Percentiles rank a stretch among this genome's conserved stretches.
Conservation (phyloP, 1,140 invertebrate genomes). For the Trypoxylus dichotomus region DNA sequence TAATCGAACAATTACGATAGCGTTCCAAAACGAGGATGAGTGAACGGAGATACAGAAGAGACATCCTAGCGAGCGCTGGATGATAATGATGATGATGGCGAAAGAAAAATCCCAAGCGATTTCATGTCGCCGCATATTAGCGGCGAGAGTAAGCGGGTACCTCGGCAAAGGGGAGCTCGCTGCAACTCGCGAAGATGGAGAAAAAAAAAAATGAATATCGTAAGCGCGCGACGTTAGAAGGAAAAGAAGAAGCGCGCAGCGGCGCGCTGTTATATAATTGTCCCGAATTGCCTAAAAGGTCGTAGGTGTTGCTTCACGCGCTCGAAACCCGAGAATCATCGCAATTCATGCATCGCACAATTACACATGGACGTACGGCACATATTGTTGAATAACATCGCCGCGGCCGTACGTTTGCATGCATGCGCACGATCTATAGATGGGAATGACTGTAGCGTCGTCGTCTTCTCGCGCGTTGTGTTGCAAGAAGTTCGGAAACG, state of each 20-base stretch:
- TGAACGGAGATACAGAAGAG: background rate
- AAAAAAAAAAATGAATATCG: background rate
- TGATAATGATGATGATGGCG: background rate
- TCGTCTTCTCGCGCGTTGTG: background rate
- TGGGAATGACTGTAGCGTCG: conserved; percentile 12
- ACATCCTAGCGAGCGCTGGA: background rate
- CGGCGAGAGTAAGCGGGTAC: too few relatives aligned
- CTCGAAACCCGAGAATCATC: conserved; percentile 22
- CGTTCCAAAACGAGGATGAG: background rate
- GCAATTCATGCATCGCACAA: conserved; percentile 38
- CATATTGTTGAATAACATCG: conserved; percentile 32
- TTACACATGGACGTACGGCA: conserved; percentile 29
- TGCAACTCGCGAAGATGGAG: too few relatives aligned
- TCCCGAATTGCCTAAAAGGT: conserved; percentile 44
- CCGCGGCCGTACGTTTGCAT: too few relatives aligned
- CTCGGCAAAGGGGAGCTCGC: too few relatives aligned
- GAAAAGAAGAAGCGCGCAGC: background rate
- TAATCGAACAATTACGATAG: background rate
- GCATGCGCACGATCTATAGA: background rate
- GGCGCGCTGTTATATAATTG: conserved; percentile 39
- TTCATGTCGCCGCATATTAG: background rate
- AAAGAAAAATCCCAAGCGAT: background rate
- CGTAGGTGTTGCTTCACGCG: conserved; percentile 41
- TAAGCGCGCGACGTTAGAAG: background rate
- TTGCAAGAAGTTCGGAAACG: conserved; percentile 35